Conservation (phyloP, 1,140 invertebrate species). For the Bombus soroeensis region DNA sequence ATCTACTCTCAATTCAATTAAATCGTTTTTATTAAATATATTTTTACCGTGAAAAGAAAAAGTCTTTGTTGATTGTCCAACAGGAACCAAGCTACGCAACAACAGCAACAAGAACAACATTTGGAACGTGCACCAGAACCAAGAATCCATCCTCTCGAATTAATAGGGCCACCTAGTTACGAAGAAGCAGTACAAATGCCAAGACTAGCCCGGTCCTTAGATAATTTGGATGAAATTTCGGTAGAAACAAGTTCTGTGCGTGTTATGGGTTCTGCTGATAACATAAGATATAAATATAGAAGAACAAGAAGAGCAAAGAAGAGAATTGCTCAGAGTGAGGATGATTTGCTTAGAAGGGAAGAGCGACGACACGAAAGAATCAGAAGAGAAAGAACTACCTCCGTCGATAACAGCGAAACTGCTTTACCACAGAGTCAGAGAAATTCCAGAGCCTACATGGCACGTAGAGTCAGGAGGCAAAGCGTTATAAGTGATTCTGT, state of each 20-base stretch:
- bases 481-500: conserved; percentile 46
- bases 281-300: conserved; percentile 73
- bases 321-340: conserved; percentile 75
- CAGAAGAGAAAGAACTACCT: conserved; percentile 50
- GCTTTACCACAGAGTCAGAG: conserved; percentile 4
- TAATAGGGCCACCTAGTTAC: conserved; percentile 87
- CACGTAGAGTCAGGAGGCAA: conserved; percentile 20
- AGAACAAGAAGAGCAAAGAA: conserved; percentile 69
- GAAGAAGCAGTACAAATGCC: conserved; percentile 89
- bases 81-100: conserved; percentile 82
- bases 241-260: conserved; percentile 48
- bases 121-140: conserved; percentile 80
- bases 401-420: conserved; percentile 28
- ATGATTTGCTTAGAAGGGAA: conserved; percentile 74
- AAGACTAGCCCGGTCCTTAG: conserved; percentile 79
- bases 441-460: not conserved
- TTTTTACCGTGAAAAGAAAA: not conserved
- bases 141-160: conserved; percentile 85
- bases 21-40: not conserved
- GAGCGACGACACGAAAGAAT: conserved; percentile 68
- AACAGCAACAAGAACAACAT: conserved; percentile 75
- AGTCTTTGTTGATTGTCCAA: not conserved
- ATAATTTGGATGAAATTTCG: conserved; percentile 68
- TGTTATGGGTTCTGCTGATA: conserved; percentile 75
- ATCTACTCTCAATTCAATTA: not conserved